Conservation (phyloP, 37 sponge, comb jelly and placozoan species). For the Sycon ciliatum region DNA sequence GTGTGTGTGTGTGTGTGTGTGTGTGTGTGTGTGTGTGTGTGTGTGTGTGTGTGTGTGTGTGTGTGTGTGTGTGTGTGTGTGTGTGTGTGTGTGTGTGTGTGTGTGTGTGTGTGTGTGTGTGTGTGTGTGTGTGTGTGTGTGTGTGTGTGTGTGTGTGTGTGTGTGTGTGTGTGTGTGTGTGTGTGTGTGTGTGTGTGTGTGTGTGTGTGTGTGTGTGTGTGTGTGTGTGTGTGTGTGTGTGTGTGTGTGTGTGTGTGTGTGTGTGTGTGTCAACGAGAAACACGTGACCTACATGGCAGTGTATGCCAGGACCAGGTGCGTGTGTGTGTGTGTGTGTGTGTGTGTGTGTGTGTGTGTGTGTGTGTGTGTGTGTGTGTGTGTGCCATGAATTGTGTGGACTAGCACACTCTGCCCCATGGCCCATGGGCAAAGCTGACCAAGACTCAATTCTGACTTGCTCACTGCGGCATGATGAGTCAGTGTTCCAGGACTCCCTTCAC, state of each 20-base stretch:
- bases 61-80: slow-evolving; percentile 5
- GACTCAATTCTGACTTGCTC: too few species aligned
- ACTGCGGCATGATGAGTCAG: too few species aligned
- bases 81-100: slow-evolving; percentile 5
- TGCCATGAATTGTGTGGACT: neutral
- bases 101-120: slow-evolving; percentile 5
- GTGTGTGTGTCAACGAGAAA: neutral
- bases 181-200: slow-evolving; percentile 5
- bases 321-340: neutral
- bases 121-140: slow-evolving; percentile 5
- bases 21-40: slow-evolving; percentile 5
- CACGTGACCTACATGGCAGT: neutral
- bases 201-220: slow-evolving; percentile 5
- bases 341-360: neutral
- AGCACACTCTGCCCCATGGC: too few species aligned
- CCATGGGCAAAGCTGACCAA: too few species aligned
- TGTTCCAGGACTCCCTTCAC: too few species aligned
- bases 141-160: slow-evolving; percentile 5
- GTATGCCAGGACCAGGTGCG: neutral
- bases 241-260: slow-evolving; percentile 5
- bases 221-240: slow-evolving; percentile 5
- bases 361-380: neutral
- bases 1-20: slow-evolving; percentile 5
- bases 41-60: slow-evolving; percentile 5
- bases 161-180: slow-evolving; percentile 5